Evolutionary conservation across 1,140 invertebrate species (phyloP).

Genomic region (Laupala kohalensis): DNA sequence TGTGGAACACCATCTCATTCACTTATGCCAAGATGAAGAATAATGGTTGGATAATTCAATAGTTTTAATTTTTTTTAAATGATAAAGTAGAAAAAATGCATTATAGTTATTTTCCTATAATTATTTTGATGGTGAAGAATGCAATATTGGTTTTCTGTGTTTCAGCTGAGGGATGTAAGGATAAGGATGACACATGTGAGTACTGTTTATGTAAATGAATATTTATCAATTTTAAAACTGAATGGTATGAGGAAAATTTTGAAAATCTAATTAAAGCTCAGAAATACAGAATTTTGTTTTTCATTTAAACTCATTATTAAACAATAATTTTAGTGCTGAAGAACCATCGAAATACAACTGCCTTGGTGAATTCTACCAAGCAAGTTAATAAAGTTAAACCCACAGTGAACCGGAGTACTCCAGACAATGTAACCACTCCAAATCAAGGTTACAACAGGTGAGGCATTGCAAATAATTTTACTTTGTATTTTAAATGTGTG

Average conservation of each 20-base stretch:
- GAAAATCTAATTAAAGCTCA: too few relatives aligned
- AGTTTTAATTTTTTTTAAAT: too few relatives aligned
- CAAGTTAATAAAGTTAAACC: constrained; percentile 80
- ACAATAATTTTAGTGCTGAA: constrained; percentile 12
- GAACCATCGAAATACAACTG: constrained; percentile 35
- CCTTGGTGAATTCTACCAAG: constrained; percentile 52
- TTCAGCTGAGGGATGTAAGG: constrained; percentile 21
- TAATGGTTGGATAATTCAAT: too few relatives aligned
- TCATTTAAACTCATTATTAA: too few relatives aligned
- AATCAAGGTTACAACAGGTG: constrained; percentile 12
- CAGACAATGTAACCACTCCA: constrained; percentile 33
- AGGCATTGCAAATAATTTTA: neutral
- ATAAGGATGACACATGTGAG: constrained; percentile 22
- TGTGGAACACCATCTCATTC: too few relatives aligned
- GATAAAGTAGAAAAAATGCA: too few relatives aligned
- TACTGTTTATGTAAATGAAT: too few relatives aligned
- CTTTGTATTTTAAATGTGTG: too few relatives aligned
- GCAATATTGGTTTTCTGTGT: neutral
- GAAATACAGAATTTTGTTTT: too few relatives aligned
- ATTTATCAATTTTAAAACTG: too few relatives aligned
- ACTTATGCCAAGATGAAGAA: too few relatives aligned
- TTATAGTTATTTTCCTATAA: neutral
- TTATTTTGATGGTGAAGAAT: neutral
- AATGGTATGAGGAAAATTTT: too few relatives aligned
- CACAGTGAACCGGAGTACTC: constrained; percentile 57